Conservation (phyloP, 2,797 vertebrate species). For the Okamejei kenojei region DNA sequence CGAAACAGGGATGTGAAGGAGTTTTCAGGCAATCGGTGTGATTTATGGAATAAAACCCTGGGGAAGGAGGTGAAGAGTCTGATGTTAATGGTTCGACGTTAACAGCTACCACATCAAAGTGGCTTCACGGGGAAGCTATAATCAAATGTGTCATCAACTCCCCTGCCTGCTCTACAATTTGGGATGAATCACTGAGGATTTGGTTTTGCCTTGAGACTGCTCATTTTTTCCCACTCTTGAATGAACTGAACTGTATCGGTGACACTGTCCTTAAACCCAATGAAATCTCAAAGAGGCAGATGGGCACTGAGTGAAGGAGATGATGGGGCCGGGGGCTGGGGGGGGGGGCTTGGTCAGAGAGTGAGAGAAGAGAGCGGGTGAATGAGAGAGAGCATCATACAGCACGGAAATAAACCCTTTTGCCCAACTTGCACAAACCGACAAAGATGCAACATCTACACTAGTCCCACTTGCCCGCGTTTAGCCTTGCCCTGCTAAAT, state of each 20-base stretch:
- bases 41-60: conserved; percentile 91
- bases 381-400: too few species aligned
- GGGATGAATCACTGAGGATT: neutral
- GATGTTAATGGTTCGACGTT: neutral
- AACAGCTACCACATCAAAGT: neutral
- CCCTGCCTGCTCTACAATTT: neutral
- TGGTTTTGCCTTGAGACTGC: neutral
- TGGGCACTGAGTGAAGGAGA: too few species aligned
- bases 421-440: too few species aligned
- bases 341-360: too few species aligned
- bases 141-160: neutral
- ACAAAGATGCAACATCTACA: too few species aligned
- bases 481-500: too few species aligned
- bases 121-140: neutral
- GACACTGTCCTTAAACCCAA: neutral
- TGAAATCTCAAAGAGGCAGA: neutral
- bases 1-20: conserved; percentile 87
- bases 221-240: neutral
- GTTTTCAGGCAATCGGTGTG: conserved; percentile 91
- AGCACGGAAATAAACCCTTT: too few species aligned
- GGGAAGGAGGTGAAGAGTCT: neutral
- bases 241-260: neutral
- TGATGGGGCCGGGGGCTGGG: too few species aligned
- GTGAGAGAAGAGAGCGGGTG: too few species aligned
- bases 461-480: too few species aligned